These are phyloP conservation scores for Notarius quadriscutis DNA, from an alignment of 2,113 vertebrate species.

Conservation along the genomic window DNA sequence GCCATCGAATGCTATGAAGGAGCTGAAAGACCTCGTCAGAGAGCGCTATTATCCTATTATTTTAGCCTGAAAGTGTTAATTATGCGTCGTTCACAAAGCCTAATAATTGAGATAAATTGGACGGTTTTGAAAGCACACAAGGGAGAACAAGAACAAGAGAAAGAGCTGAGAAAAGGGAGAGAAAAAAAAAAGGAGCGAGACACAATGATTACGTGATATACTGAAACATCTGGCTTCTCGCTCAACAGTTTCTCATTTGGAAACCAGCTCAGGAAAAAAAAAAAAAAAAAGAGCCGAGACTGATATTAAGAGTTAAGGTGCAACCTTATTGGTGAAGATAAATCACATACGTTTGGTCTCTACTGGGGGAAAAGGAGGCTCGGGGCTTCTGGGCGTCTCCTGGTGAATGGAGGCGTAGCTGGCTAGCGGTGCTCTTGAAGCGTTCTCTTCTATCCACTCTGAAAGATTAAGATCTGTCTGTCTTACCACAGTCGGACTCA, in stretches of 20 bases:
- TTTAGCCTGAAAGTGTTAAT: background rate
- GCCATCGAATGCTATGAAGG: conserved; percentile 13
- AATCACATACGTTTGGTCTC: conserved; percentile 74
- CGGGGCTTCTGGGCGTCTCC: conserved; percentile 81
- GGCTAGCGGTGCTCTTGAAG: conserved; percentile 81
- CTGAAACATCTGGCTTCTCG: background rate
- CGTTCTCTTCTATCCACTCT: conserved; percentile 95
- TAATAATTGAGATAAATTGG: conserved; percentile 16
- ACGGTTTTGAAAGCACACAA: conserved; percentile 5
- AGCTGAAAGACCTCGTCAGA: conserved; percentile 8
- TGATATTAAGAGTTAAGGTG: background rate
- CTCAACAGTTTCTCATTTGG: conserved; percentile 4
- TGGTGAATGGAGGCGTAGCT: conserved; percentile 84
- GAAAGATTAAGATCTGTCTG: conserved; percentile 64
- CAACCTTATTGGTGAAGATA: conserved; percentile 25
- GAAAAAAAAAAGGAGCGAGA: conserved; percentile 18
- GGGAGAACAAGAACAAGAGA: conserved; percentile 9
- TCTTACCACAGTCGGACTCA: conserved; percentile 40
- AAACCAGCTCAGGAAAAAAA: background rate
- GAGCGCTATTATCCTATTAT: conserved; percentile 6
- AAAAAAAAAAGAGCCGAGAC: background rate
- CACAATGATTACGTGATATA: background rate
- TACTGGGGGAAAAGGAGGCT: conserved; percentile 67
- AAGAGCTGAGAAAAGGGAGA: conserved; percentile 36
- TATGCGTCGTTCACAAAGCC: background rate